These are phyloP conservation scores for Andrena bucephala DNA, from an alignment of 2,888 invertebrate genomes.

Conservation along the genomic window DNA sequence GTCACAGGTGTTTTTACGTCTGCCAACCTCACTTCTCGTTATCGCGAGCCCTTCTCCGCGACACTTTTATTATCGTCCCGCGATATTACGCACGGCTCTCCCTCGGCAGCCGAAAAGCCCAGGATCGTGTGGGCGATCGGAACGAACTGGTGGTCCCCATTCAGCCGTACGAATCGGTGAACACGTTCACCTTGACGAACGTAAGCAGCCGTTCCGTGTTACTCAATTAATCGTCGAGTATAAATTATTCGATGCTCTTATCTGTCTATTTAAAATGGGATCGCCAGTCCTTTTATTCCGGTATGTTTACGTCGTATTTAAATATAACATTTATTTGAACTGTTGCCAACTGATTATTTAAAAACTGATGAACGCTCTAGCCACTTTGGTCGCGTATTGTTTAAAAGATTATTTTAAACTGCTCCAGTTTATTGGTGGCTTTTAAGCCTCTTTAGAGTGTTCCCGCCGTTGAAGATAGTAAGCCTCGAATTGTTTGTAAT, in stretches of 20 bases:
- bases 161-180: not conserved
- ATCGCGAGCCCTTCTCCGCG: conserved; percentile 28
- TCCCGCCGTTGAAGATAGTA: not conserved
- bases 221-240: conserved; percentile 7
- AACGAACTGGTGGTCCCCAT: conserved; percentile 7
- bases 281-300: conserved; percentile 7
- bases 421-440: not conserved
- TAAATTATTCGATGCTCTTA: conserved; percentile 1
- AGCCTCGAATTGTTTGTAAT: not conserved
- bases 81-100: not conserved
- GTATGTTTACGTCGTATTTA: conserved; percentile 37
- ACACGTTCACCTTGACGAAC: conserved; percentile 27
- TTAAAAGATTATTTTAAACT: conserved; percentile 1
- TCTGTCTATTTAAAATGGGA: conserved; percentile 42
- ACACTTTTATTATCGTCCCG: conserved; percentile 18
- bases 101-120: not conserved
- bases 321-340: conserved; percentile 46
- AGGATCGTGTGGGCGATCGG: not conserved
- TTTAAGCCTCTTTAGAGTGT: not conserved
- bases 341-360: conserved; percentile 49
- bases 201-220: not conserved
- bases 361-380: conserved; percentile 11
- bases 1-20: conserved; percentile 65
- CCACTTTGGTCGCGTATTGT: not conserved
- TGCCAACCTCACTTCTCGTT: conserved; percentile 52